These are phyloP conservation scores for Sphenodon punctatus DNA, from an alignment of 2,797 vertebrate genomes.

Conservation along the genomic window DNA sequence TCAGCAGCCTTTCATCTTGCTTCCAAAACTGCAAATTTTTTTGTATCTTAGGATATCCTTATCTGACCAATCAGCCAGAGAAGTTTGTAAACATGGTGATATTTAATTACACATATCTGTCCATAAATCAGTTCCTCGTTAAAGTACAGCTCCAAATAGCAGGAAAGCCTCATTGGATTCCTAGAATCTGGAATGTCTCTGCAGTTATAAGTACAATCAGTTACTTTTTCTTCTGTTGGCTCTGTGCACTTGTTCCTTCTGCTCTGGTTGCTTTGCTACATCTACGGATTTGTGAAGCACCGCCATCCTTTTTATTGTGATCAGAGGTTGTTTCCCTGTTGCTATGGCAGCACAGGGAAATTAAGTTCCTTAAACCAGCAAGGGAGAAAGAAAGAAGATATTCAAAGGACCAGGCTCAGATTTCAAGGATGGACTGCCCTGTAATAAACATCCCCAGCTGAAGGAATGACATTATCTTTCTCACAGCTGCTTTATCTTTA, in stretches of 20 bases:
- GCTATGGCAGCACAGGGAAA: constrained; percentile 69
- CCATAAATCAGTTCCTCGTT: constrained; percentile 13
- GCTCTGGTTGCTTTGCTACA: constrained; percentile 66
- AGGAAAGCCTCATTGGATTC: neutral
- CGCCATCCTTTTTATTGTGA: constrained; percentile 27
- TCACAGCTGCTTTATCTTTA: neutral
- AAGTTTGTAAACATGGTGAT: constrained; percentile 38
- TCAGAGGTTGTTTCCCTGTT: constrained; percentile 75
- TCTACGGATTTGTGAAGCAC: constrained; percentile 27
- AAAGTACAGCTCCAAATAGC: constrained; percentile 19
- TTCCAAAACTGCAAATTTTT: constrained; percentile 35
- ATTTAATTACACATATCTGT: constrained; percentile 19
- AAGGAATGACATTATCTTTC: neutral
- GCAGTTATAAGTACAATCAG: neutral
- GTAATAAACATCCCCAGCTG: neutral
- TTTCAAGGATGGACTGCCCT: constrained; percentile 15
- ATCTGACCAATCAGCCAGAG: constrained; percentile 9
- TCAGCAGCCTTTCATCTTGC: constrained; percentile 33
- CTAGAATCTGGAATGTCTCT: neutral
- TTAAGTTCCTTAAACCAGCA: constrained; percentile 24
- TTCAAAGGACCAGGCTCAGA: neutral
- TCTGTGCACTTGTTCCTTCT: constrained; percentile 22
- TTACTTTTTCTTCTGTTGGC: neutral
- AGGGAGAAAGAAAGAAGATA: neutral
- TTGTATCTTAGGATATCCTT: constrained; percentile 41